Percentiles rank a stretch among this genome's conserved stretches.
These are phyloP conservation scores for Phalacrocorax pelagicus DNA, from an alignment of 2,113 vertebrate species.

Conservation along the genomic window DNA sequence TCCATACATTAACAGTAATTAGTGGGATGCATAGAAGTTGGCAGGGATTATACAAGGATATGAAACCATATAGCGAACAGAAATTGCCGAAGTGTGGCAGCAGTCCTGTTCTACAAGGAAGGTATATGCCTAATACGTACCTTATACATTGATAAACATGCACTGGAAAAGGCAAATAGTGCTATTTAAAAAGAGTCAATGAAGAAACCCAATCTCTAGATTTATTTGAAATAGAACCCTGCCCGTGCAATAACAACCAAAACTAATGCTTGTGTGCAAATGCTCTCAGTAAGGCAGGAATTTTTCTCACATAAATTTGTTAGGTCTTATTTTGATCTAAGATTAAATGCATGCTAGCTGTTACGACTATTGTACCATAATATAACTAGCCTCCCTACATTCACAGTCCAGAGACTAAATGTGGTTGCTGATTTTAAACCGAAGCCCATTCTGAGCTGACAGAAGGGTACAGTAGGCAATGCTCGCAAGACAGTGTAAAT, in stretches of 20 bases:
- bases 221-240: neutral
- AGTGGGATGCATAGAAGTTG: neutral
- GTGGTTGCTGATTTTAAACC: neutral
- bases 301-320: fast-evolving
- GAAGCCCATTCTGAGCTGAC: neutral
- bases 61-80: neutral
- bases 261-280: neutral
- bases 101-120: neutral
- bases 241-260: neutral
- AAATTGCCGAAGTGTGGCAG: neutral
- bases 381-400: neutral
- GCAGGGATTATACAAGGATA: neutral
- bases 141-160: neutral
- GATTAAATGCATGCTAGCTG: neutral
- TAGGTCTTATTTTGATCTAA: neutral
- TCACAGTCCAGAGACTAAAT: neutral
- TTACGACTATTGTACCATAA: neutral
- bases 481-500: neutral
- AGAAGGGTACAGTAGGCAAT: neutral
- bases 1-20: neutral
- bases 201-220: neutral
- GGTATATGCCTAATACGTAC: neutral
- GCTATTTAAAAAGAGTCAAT: neutral
- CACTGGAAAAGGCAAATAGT: neutral
- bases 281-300: neutral